Conservation (phyloP, 2,888 invertebrate species). For the Metopia argyrocephala region DNA sequence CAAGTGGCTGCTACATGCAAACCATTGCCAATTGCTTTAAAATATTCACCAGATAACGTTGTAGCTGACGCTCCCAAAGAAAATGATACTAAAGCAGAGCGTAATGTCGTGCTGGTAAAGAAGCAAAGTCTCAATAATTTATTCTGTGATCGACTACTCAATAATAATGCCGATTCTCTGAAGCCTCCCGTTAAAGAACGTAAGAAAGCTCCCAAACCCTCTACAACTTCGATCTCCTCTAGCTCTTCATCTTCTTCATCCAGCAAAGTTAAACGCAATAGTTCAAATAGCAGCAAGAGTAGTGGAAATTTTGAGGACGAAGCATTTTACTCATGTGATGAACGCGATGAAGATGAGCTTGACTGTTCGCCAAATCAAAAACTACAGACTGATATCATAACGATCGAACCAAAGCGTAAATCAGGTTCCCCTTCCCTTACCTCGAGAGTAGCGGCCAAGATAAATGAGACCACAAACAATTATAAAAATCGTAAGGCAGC, state of each 20-base stretch:
- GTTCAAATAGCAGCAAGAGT: slow-evolving; percentile 69
- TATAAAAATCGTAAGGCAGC: slow-evolving; percentile 73
- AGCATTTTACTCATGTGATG: slow-evolving; percentile 68
- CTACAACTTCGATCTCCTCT: neutral
- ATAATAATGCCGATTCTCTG: slow-evolving; percentile 39
- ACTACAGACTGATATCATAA: neutral
- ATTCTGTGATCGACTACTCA: slow-evolving; percentile 67
- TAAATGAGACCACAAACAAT: slow-evolving; percentile 74
- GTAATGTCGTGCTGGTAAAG: slow-evolving; percentile 72
- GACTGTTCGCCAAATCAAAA: slow-evolving; percentile 15
- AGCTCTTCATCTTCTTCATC: neutral
- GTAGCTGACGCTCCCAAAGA: slow-evolving; percentile 68
- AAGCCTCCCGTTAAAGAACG: slow-evolving; percentile 54
- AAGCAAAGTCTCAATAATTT: slow-evolving; percentile 69
- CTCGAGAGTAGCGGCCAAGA: slow-evolving; percentile 76
- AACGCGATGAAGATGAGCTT: slow-evolving; percentile 65
- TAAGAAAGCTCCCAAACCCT: slow-evolving; percentile 28
- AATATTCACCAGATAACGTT: slow-evolving; percentile 67
- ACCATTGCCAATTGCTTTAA: slow-evolving; percentile 70
- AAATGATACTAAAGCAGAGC: slow-evolving; percentile 68
- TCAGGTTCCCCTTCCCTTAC: slow-evolving; percentile 74
- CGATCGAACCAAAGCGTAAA: slow-evolving; percentile 64
- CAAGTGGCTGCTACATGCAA: slow-evolving; percentile 69
- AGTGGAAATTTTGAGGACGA: slow-evolving; percentile 69
- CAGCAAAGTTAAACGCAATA: slow-evolving; percentile 66